A percentile compares a stretch with the other conserved stretches of the same genome.
These are phyloP conservation scores for Plumapathes pennacea DNA, from an alignment of 92 coral and sea anemone species.

Conservation along the genomic window DNA sequence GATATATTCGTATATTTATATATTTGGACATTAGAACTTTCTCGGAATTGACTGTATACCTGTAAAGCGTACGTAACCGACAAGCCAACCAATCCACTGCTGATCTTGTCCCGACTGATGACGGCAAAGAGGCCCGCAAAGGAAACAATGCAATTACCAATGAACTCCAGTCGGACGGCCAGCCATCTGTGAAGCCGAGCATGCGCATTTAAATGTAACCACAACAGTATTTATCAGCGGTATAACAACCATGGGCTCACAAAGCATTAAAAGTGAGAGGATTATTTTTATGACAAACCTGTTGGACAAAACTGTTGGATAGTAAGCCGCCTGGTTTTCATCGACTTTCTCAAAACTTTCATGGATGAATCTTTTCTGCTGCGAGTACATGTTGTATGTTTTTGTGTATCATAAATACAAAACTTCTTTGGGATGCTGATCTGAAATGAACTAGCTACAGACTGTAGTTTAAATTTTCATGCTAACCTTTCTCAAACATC, in stretches of 20 bases:
- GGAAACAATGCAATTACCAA: constrained; percentile 39
- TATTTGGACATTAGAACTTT: background rate
- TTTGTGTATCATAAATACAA: no score
- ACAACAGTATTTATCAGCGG: no score
- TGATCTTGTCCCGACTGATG: constrained; percentile 35
- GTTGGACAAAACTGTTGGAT: constrained; percentile 68
- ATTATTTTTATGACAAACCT: no score
- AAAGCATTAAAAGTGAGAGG: no score
- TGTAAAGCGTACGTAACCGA: constrained; percentile 34
- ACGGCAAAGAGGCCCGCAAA: constrained; percentile 60
- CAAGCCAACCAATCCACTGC: constrained; percentile 57
- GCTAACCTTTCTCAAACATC: no score
- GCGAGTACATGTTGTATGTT: constrained; percentile 60
- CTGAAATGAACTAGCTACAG: no score
- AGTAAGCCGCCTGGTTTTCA: constrained; percentile 81
- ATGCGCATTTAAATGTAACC: no score
- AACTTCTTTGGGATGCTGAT: no score
- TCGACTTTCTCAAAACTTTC: constrained; percentile 60
- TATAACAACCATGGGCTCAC: no score
- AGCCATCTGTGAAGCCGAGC: constrained; percentile 53
- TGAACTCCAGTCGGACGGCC: constrained; percentile 46
- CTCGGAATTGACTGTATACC: constrained; percentile 17
- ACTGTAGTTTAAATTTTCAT: no score
- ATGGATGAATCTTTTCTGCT: constrained; percentile 68
- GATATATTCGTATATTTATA: background rate